Conservation (phyloP, 23 tunicate species). For the Styela plicata region DNA sequence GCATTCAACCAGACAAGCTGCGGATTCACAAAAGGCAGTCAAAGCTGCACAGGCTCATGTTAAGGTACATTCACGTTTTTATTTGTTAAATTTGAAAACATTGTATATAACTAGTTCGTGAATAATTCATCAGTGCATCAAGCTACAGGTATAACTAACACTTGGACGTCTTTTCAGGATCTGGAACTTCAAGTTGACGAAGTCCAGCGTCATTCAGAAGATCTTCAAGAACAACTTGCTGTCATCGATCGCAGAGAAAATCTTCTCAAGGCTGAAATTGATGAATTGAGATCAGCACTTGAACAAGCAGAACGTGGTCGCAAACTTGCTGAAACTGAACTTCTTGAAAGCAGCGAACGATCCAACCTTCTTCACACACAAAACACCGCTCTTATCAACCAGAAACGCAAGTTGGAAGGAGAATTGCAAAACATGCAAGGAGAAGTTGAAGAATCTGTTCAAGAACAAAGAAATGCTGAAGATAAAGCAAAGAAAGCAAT, state of each 20-base stretch:
- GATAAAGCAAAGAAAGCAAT: constrained; percentile 92
- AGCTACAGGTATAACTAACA: too few relatives aligned
- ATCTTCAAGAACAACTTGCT: constrained; percentile 70
- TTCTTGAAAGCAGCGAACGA: constrained; percentile 59
- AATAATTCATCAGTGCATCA: too few relatives aligned
- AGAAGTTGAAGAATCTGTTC: constrained; percentile 36
- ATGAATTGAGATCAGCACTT: constrained; percentile 45
- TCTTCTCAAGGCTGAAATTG: constrained; percentile 86
- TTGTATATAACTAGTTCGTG: background rate
- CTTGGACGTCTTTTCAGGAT: constrained; percentile 36
- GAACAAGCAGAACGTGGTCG: constrained; percentile 57
- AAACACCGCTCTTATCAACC: constrained; percentile 37
- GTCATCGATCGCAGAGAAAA: constrained; percentile 87
- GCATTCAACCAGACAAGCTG: constrained; percentile 83
- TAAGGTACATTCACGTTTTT: constrained; percentile 24
- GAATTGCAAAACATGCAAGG: constrained; percentile 24
- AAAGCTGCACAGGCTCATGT: constrained; percentile 78
- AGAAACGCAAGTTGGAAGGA: constrained; percentile 35
- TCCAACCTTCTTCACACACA: constrained; percentile 39
- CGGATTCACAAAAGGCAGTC: constrained; percentile 83
- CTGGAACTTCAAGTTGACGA: constrained; percentile 86
- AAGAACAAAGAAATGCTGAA: constrained; percentile 34
- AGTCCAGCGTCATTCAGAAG: constrained; percentile 78
- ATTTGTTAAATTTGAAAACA: background rate
- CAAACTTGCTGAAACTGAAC: constrained; percentile 47